These are phyloP conservation scores for Stenolophus ochropezus DNA, from an alignment of 2,888 invertebrate genomes.

Conservation along the genomic window DNA sequence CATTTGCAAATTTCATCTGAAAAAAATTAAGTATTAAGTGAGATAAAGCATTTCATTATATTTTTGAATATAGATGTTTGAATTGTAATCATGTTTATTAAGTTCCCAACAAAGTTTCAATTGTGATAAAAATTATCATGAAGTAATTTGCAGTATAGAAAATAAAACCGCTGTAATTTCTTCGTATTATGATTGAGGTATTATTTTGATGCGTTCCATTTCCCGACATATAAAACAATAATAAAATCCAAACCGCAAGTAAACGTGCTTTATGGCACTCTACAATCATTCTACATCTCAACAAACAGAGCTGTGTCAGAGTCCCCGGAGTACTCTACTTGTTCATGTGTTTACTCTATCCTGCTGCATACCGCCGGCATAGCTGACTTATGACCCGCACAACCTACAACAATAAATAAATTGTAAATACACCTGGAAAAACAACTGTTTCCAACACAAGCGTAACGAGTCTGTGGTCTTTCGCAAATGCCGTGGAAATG, in stretches of 20 bases:
- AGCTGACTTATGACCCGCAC: constrained; percentile 11
- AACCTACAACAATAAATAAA: constrained; percentile 33
- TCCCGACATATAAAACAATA: not conserved
- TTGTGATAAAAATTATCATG: too few relatives aligned
- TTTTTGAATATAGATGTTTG: too few relatives aligned
- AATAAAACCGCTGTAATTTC: too few relatives aligned
- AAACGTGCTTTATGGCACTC: not conserved
- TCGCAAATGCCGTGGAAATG: too few relatives aligned
- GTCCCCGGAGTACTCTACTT: constrained; percentile 22
- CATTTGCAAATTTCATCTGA: too few relatives aligned
- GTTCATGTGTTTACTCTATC: not conserved
- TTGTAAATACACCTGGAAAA: constrained; percentile 38
- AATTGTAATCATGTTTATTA: too few relatives aligned
- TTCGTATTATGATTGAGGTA: too few relatives aligned
- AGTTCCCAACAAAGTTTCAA: too few relatives aligned
- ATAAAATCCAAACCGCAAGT: not conserved
- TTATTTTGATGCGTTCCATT: not conserved
- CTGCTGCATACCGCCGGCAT: not conserved
- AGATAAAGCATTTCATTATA: too few relatives aligned
- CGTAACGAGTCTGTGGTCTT: not conserved
- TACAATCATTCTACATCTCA: constrained; percentile 18
- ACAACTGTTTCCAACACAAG: not conserved
- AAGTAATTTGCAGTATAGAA: too few relatives aligned
- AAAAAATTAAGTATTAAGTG: too few relatives aligned
- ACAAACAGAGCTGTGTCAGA: not conserved